A percentile compares a stretch with the other conserved stretches of the same genome.
phyloP scores from a whole-genome alignment of 2,888 invertebrate genomes.

The Plutella xylostella region DNA sequence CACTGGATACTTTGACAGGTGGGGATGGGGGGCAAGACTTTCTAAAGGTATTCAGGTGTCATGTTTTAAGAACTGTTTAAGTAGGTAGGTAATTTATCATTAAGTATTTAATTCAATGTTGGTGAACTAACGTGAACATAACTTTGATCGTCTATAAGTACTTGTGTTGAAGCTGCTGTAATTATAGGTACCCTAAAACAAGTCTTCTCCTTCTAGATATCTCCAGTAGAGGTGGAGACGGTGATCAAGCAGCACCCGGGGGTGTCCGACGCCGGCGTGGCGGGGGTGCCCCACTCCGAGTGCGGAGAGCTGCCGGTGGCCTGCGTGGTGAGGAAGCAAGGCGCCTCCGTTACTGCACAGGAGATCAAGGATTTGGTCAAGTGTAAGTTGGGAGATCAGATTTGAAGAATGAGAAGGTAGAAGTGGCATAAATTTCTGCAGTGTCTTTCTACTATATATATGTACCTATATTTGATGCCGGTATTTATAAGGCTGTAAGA shows the following conservation, averaged over 20 bases:
- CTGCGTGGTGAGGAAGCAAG: slow-evolving; percentile 3
- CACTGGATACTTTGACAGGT: no score
- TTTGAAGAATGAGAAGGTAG: background rate
- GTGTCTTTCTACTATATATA: background rate
- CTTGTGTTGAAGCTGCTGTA: no score
- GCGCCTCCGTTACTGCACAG: slow-evolving; percentile 9
- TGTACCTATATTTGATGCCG: no score
- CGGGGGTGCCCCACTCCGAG: slow-evolving; percentile 11
- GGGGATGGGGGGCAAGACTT: no score
- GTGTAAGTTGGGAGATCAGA: slow-evolving; percentile 14
- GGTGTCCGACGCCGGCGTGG: slow-evolving; percentile 10
- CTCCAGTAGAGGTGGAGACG: slow-evolving; percentile 12
- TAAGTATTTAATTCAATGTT: no score
- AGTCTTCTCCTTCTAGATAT: slow-evolving; percentile 7
- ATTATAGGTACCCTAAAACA: background rate
- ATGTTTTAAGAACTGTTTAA: no score
- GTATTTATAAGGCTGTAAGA: no score
- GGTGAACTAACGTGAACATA: no score
- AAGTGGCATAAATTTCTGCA: background rate
- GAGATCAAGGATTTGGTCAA: slow-evolving; percentile 19
- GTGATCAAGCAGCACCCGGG: slow-evolving; percentile 10
- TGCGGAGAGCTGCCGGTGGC: slow-evolving; percentile 10
- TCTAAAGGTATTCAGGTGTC: no score
- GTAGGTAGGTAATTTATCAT: no score
- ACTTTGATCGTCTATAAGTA: no score